These are phyloP conservation scores for Peromyscus maniculatus DNA, from an alignment of 2,113 vertebrate genomes.

Conservation along the genomic window DNA sequence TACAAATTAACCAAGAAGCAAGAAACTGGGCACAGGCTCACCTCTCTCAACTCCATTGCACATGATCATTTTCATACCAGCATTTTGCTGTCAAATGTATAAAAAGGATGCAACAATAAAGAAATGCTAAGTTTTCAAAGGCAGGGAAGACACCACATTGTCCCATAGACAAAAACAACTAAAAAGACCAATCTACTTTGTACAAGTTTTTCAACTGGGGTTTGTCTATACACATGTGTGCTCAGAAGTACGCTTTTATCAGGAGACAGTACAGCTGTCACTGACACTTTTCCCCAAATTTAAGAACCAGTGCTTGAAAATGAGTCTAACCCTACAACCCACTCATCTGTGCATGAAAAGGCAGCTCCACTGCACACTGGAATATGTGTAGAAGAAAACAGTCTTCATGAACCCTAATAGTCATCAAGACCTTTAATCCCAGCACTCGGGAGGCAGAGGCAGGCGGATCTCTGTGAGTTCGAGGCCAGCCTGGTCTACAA, in stretches of 20 bases:
- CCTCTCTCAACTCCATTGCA: neutral
- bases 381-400: neutral
- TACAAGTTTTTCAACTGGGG: neutral
- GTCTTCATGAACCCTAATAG: neutral
- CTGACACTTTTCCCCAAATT: neutral
- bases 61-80: neutral
- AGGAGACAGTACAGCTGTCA: neutral
- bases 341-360: neutral
- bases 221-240: neutral
- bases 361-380: neutral
- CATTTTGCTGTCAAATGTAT: neutral
- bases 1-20: neutral
- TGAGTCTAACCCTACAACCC: constrained; percentile 24
- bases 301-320: neutral
- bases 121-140: neutral
- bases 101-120: neutral
- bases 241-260: neutral
- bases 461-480: no score
- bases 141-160: neutral
- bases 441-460: no score
- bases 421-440: no score
- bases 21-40: neutral
- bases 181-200: neutral
- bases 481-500: no score
- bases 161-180: neutral